Evolutionary conservation across 2,888 invertebrate species (phyloP), one percentile per base, ranked within the genome.

Genomic region (Pandemis corylana): DNA sequence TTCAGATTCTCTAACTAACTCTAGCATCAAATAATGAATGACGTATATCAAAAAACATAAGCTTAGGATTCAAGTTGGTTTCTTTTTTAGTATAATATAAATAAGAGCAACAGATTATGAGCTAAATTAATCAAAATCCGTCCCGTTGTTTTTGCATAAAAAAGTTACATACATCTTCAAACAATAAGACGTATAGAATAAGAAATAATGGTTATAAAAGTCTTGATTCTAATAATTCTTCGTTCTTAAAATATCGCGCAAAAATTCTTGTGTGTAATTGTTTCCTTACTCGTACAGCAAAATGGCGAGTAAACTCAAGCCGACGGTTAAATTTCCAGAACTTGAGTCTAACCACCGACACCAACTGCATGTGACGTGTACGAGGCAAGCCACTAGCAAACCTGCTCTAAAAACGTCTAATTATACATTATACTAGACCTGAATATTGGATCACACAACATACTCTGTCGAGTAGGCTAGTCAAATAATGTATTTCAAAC

Each of bases 351-450:
- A 20, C 20, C 41, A 15, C 62, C 20, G 68, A 61, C 51, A 63
- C 15, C 12, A 49, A 51, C 69, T 69, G 69, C 49, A 62, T 7
- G 13, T 41, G 69, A 62, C 69, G 46, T 41, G 41, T 46, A 49
- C 41, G 28, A 12, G 12, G 46, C 12, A 12, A 67, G 15, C 41
- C 15, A 10, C 36, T 5, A 15, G 62, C 13, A 12, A 62, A 62
- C 51, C 20, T 49, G n/a, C 12, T n/a, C 59, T 44, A 61, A 41
- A 51, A 69, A 41, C 62, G 20, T 20, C 20, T 20, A 20, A 20
- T 20, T 28, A 41, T 20, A 62, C 20, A 20, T 7, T 68, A 20
- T 7, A 56, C 15, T 20, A 7, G 15, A 56, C 53, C 53, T 56
- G 53, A 1, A 56, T 56, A n/a, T n/a, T n/a, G 13, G n/a, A 51